Evolutionary conservation across 2,113 vertebrate species (phyloP).

Genomic region (Oncorhynchus keta): DNA sequence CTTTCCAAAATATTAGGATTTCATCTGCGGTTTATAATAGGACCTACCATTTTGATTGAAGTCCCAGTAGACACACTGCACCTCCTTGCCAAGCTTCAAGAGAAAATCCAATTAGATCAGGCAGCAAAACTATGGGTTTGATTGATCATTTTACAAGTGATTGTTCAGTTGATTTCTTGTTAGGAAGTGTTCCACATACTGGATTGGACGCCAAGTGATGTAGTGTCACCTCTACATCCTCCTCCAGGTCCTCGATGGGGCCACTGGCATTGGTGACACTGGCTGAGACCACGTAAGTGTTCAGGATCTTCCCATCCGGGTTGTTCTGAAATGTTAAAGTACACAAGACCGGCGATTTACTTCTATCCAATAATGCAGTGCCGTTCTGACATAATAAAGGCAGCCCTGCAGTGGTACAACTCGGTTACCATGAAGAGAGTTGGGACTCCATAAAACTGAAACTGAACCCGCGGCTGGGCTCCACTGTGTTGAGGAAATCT

Average conservation of each 20-base stretch:
- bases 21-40: too few relatives aligned
- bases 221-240: constrained; percentile 78
- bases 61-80: constrained; percentile 87
- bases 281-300: constrained; percentile 84
- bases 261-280: constrained; percentile 75
- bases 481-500: constrained; percentile 55
- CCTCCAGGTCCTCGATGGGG: constrained; percentile 73
- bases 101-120: not conserved
- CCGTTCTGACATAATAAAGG: too few relatives aligned
- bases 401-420: too few relatives aligned
- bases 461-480: constrained; percentile 75
- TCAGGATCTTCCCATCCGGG: constrained; percentile 58
- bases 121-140: not conserved
- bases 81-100: constrained; percentile 65
- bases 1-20: too few relatives aligned
- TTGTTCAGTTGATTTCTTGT: not conserved
- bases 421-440: constrained; percentile 78
- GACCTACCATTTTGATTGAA: constrained; percentile 77
- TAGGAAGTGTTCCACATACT: constrained; percentile 55
- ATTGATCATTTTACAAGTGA: not conserved
- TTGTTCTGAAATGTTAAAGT: constrained; percentile 60
- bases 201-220: constrained; percentile 70
- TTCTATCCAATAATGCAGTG: too few relatives aligned
- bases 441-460: constrained; percentile 82
- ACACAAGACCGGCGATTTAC: not conserved